Percentiles rank a stretch among this genome's conserved stretches.
phyloP scores from a whole-genome alignment of 2,888 invertebrate species.

The Cheilosia pagana region DNA sequence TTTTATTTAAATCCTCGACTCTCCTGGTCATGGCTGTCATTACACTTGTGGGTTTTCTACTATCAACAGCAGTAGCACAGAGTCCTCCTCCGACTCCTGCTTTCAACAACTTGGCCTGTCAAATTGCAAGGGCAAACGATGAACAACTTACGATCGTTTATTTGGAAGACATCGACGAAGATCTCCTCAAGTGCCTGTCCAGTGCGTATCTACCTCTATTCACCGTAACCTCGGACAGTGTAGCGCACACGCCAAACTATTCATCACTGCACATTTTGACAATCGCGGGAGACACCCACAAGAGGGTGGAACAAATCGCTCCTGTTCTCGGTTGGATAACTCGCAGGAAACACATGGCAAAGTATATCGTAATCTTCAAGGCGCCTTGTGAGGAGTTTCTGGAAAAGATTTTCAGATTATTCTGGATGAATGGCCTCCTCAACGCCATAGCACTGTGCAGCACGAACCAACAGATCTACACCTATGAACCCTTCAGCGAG shows the following conservation, averaged over 20 bases:
- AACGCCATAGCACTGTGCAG: conserved; percentile 77
- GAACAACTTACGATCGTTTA: conserved; percentile 44
- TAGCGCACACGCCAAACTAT: not conserved
- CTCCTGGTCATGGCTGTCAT: no score
- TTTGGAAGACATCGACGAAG: conserved; percentile 20
- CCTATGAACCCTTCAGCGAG: conserved; percentile 79
- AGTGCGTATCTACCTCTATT: conserved; percentile 13
- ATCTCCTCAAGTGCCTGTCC: conserved; percentile 34
- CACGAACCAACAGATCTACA: conserved; percentile 66
- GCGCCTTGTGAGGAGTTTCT: conserved; percentile 71
- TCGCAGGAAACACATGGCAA: conserved; percentile 77
- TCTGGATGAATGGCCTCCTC: conserved; percentile 78
- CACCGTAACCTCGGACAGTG: not conserved
- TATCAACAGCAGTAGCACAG: no score
- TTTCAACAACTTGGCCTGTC: conserved; percentile 19
- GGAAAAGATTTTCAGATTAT: conserved; percentile 72
- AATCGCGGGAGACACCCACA: not conserved
- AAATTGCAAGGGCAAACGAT: conserved; percentile 21
- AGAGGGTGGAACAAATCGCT: conserved; percentile 8
- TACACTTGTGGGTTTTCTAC: no score
- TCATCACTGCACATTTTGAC: conserved; percentile 44
- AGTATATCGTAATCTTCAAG: conserved; percentile 79
- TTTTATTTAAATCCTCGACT: no score
- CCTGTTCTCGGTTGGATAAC: not conserved
- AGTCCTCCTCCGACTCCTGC: no score